Base-by-base conservation (phyloP, 1,140 invertebrate genomes). In the Eumaeus atala region DNA sequence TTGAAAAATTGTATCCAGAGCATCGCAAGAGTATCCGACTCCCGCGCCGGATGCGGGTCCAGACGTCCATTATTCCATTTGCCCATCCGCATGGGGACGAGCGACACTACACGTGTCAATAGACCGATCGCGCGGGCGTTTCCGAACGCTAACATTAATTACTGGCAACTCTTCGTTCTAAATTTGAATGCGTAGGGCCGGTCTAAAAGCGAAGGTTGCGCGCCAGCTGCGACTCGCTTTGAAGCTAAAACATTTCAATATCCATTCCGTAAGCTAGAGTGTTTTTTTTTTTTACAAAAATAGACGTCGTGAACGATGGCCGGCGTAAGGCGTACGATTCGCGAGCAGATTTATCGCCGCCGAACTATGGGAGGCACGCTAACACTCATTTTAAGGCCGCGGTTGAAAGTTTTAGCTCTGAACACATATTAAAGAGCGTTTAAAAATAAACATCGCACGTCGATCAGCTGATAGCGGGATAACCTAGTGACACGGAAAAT, bases 61-160 rank as follows among this genome's bases (percentile, higher is more conserved):
- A 87, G 84, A 87, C 84, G 84, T 60, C 81, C 74, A 87, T 87
- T 87, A 87, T 87, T 69, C 84, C 84, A 87, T 87, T 87, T 82
- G 84, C 72, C 62, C 81, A 87, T 87, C 84, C 84, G 84, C 79
- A 75, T 79, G 76, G 80, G 80, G 80, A 78, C 82, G n/a, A 74
- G 65, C 61, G 61, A 44, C 64, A 72, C 74, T 67, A 76, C 77
- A 77, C 77, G 78, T 84, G 81, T 80, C 77, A 76, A 78, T 80
- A 76, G 74, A 81, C 77, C 76, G 68, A 80, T 78, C 74, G 64
- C 61, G 61, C 70, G 61, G 54, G 59, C 70, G 61, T 60, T 61
- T 61, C 68, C 61, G 59, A 64, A 58, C 64, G 62, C 66, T 62
- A 64, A 70, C 67, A 67, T 72, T 74, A 72, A 82, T 82, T 73